Evolutionary conservation across 2,113 vertebrate species (phyloP), one percentile per base, ranked within the genome.

Genomic region (Poicephalus gulielmi): DNA sequence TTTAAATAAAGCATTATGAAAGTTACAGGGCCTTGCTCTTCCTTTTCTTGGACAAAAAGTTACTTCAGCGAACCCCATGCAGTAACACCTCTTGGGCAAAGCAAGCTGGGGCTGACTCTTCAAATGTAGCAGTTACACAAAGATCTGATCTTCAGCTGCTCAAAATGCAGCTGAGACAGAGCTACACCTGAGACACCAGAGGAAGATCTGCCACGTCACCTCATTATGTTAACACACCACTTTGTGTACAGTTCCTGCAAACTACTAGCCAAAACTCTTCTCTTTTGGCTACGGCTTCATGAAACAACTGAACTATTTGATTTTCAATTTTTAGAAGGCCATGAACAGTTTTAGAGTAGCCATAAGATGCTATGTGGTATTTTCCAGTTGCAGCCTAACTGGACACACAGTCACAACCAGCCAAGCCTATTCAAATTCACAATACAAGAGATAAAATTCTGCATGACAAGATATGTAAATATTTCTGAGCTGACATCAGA

Each of bases 1-100:
- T 93, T 81, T 66, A 82, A 96, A 92, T 17, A 70, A 80, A 88
- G 60, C 44, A 28, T 60, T 81, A 30, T 12, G 64, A 63, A 90
- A 43, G 47, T 62, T 52, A 43, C 0, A 0, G 39, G 47, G 46
- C 60, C 22, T 75, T 1, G 0, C 13, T 83, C 46, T 77, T 76
- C 64, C 64, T 94, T 70, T 62, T 55, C 53, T 75, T n/a, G 30
- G 64, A 68, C 41, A 44, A 69, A 52, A 90, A 64, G 4, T 25
- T 6, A 37, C 33, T 85, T 63, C n/a, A 83, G 22, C 43, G n/a
- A 77, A 39, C 11, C 16, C 46, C n/a, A 53, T 0, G 1, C 43
- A 80, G 37, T 13, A 82, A 44, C 0, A 4, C 3, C 33, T 35
- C 44, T 5, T 33, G 33, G 35, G 73, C 43, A 66, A 16, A 79